A percentile compares a stretch with the other conserved stretches of the same genome.
These are phyloP conservation scores for Eretmocerus hayati DNA, from an alignment of 2,888 invertebrate genomes.

Conservation along the genomic window DNA sequence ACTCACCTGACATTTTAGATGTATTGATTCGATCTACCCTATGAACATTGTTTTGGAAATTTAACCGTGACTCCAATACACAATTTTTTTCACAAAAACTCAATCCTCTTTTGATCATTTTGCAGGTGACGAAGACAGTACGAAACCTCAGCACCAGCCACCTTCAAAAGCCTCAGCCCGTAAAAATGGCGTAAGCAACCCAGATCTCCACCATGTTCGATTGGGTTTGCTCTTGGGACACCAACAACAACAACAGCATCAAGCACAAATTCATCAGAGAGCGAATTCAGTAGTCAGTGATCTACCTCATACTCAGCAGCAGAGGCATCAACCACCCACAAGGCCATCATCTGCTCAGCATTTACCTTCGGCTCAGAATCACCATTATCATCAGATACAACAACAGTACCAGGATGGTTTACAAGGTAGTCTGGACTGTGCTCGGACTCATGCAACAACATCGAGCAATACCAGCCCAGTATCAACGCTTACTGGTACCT, in stretches of 20 bases:
- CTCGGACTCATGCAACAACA: conserved; percentile 58
- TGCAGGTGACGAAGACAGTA: not conserved
- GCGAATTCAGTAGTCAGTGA: conserved; percentile 2
- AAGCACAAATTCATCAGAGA: conserved; percentile 17
- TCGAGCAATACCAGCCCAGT: conserved; percentile 82
- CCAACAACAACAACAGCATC: conserved; percentile 27
- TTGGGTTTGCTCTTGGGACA: conserved; percentile 70
- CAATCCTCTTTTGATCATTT: too few species aligned
- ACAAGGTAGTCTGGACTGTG: conserved; percentile 45
- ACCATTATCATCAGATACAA: conserved; percentile 29
- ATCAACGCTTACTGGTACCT: conserved; percentile 82
- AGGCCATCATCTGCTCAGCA: conserved; percentile 24
- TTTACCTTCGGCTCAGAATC: conserved; percentile 23
- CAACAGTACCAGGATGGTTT: too few species aligned
- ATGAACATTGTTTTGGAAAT: too few species aligned
- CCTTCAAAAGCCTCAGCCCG: too few species aligned
- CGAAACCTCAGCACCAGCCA: conserved; percentile 57
- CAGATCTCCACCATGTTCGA: conserved; percentile 76
- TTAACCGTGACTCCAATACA: too few species aligned
- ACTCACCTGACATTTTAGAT: too few species aligned
- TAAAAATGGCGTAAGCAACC: too few species aligned
- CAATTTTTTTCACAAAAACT: too few species aligned
- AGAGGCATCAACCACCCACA: conserved; percentile 18
- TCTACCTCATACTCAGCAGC: conserved; percentile 15
- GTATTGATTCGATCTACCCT: too few species aligned